phyloP scores from a whole-genome alignment of 2,888 invertebrate genomes.

The Drosophila quinaria region DNA sequence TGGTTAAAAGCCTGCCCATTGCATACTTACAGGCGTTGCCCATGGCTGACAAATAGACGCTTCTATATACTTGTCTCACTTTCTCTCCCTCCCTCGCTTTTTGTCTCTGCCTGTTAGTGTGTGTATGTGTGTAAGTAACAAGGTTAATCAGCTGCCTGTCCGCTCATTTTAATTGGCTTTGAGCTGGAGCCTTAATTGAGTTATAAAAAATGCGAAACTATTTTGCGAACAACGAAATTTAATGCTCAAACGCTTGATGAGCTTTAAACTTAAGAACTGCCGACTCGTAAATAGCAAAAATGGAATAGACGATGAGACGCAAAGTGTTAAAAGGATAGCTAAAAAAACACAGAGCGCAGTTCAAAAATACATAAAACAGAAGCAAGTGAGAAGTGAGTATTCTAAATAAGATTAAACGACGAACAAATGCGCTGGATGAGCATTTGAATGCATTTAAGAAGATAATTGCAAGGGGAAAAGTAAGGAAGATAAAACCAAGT shows the following conservation, averaged over 20 bases:
- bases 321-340: slow-evolving; percentile 14
- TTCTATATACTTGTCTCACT: slow-evolving; percentile 10
- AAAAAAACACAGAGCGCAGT: background rate
- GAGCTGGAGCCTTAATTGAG: slow-evolving; percentile 65
- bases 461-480: background rate
- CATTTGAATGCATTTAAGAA: slow-evolving; percentile 18
- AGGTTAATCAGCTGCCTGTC: slow-evolving; percentile 78
- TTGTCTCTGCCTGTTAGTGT: slow-evolving; percentile 11
- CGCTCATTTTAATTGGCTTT: slow-evolving; percentile 76
- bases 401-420: slow-evolving; percentile 36
- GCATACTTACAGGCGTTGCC: slow-evolving; percentile 56
- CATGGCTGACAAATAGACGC: slow-evolving; percentile 49
- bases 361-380: slow-evolving; percentile 1
- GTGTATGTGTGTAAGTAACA: slow-evolving; percentile 40
- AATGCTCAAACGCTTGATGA: slow-evolving; percentile 65
- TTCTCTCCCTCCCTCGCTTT: background rate
- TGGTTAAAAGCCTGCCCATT: slow-evolving; percentile 45
- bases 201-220: slow-evolving; percentile 69
- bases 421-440: slow-evolving; percentile 20
- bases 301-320: slow-evolving; percentile 68
- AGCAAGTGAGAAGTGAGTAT: slow-evolving; percentile 5
- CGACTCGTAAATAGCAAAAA: slow-evolving; percentile 65
- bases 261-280: slow-evolving; percentile 71
- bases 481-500: background rate
- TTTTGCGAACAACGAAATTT: slow-evolving; percentile 64